These are phyloP conservation scores for Aphis gossypii DNA, from an alignment of 1,140 invertebrate genomes.

Conservation along the genomic window DNA sequence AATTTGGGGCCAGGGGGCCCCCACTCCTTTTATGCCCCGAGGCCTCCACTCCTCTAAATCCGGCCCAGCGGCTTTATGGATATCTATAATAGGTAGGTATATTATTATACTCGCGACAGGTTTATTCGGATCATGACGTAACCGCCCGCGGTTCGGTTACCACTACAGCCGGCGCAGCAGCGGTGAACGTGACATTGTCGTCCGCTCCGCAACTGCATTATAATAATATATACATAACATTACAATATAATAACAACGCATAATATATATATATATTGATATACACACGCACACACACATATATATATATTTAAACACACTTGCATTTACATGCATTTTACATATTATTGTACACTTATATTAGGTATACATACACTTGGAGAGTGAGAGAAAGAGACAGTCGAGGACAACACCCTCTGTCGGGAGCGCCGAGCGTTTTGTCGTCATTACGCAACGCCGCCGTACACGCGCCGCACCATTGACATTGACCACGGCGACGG, in stretches of 20 bases:
- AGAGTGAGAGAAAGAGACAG: too few relatives aligned
- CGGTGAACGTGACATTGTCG: not conserved
- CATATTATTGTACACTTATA: not conserved
- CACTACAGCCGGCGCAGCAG: not conserved
- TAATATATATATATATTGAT: not conserved
- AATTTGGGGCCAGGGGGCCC: too few relatives aligned
- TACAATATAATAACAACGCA: not conserved
- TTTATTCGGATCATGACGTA: not conserved
- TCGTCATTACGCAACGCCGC: not conserved
- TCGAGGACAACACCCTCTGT: conserved; percentile 34
- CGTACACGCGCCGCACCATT: conserved; percentile 16
- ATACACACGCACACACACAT: not conserved
- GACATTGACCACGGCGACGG: conserved; percentile 25
- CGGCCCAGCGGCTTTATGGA: too few relatives aligned
- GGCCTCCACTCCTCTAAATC: too few relatives aligned
- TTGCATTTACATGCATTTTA: not conserved
- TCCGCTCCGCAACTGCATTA: not conserved
- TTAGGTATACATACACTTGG: too few relatives aligned
- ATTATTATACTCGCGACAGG: not conserved
- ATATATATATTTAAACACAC: not conserved
- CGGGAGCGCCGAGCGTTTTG: not conserved
- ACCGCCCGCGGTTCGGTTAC: not conserved
- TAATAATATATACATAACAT: not conserved
- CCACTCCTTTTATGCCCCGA: too few relatives aligned
- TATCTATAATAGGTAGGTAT: not conserved